phyloP scores from a whole-genome alignment of 2,113 vertebrate genomes.

The Myrmecophaga tridactyla region DNA sequence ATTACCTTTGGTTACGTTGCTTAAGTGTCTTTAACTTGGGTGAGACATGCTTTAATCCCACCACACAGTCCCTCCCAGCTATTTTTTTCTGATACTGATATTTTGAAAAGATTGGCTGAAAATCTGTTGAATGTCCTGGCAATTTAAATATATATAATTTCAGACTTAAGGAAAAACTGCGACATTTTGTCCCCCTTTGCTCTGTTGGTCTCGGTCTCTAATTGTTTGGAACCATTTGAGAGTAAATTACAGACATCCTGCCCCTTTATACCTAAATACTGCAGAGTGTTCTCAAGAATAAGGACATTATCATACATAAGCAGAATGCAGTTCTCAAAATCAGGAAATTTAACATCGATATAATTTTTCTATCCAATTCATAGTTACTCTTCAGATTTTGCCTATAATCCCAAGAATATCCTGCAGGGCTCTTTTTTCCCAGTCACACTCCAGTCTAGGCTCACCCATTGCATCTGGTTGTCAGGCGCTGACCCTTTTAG shows the following conservation, averaged over 20 bases:
- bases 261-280: too few species aligned
- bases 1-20: not conserved
- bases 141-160: not conserved
- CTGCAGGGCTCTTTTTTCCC: not conserved
- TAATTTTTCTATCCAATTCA: too few species aligned
- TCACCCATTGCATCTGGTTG: too few species aligned
- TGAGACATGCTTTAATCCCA: too few species aligned
- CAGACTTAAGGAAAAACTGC: not conserved
- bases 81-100: accelerated
- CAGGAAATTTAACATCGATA: not conserved
- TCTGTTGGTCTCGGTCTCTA: not conserved
- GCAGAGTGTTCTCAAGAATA: too few species aligned
- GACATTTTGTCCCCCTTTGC: not conserved
- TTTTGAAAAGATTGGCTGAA: not conserved
- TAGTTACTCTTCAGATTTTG: too few species aligned
- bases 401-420: not conserved
- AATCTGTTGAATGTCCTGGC: not conserved
- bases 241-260: not conserved
- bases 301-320: too few species aligned
- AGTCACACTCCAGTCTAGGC: too few species aligned
- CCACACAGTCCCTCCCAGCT: too few species aligned
- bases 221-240: not conserved
- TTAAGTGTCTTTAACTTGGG: not conserved
- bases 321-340: not conserved
- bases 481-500: too few species aligned